phyloP scores from a whole-genome alignment of 2,113 vertebrate species.

The Talpa occidentalis region DNA sequence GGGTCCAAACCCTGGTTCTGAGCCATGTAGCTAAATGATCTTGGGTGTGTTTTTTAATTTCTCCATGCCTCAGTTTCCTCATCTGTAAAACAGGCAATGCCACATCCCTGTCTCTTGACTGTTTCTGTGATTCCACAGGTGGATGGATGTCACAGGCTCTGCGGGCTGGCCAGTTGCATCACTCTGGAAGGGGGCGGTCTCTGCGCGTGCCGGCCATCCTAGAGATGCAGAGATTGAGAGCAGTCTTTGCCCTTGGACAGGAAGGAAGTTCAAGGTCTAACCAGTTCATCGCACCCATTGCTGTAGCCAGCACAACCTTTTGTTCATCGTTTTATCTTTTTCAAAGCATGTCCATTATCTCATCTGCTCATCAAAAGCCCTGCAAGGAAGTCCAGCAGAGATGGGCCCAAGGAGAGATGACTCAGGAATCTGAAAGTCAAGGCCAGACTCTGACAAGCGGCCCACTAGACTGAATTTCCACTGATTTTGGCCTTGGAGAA shows the following conservation, averaged over 20 bases:
- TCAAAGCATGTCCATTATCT: constrained; percentile 59
- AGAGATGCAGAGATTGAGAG: neutral
- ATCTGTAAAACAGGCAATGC: neutral
- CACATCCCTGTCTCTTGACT: fast-evolving
- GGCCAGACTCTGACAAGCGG: constrained; percentile 52
- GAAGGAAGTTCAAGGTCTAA: constrained; percentile 40
- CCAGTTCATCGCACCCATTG: neutral
- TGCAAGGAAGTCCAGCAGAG: neutral
- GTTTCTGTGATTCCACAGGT: neutral
- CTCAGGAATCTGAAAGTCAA: constrained; percentile 58
- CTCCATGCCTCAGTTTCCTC: neutral
- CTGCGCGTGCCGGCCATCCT: fast-evolving
- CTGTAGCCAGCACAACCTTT: neutral
- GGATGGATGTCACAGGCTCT: fast-evolving
- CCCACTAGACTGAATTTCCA: neutral
- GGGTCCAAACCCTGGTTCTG: neutral
- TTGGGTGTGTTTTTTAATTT: fast-evolving
- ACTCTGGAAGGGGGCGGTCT: neutral
- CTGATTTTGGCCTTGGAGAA: constrained; percentile 12
- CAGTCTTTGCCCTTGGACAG: neutral
- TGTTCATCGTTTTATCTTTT: constrained; percentile 55
- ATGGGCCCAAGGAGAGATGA: constrained; percentile 61
- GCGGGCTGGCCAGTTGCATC: neutral
- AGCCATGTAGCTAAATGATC: neutral
- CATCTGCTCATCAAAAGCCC: constrained; percentile 60